Base-by-base conservation (phyloP, 2,797 vertebrate genomes). In the Octomys mimax region DNA sequence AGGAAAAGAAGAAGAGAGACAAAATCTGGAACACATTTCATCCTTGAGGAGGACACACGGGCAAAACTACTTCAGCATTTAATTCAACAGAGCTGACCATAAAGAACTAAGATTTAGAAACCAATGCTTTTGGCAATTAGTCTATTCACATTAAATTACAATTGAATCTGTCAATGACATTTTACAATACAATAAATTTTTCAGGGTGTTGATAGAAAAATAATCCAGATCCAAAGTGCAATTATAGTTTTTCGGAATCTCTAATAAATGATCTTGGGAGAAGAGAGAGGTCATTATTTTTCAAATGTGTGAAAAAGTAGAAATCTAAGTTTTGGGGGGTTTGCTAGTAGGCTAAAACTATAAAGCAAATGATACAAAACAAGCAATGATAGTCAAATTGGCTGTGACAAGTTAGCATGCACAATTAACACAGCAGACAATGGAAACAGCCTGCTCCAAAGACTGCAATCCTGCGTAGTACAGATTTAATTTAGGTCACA, bases 401-500 rank as follows among this genome's bases (percentile, higher is more conserved):
- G 70, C 31, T 83, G 39, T 80, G 70, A 83, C 83, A 95, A 57
- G 80, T 70, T 68, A 79, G 70, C 36, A 89, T 49, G 52, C 31
- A 95, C 64, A 93, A 75, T 85, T 92, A 94, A 52, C 86, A 89
- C 10, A 89, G 62, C 52, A 95, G 93, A 92, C 62, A 91, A 46
- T 42, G 78, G 54, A 28, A 96, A 54, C 6, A 81, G 62, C 59
- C 88, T 46, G 80, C 87, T 93, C 81, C 82, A 59, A 92, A 89
- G 24, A 80, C 59, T 92, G 61, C 28, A 79, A 19, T 87, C 49
- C 64, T 73, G 33, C 75, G 31, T 42, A 54, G 49, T 52, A 26
- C 71, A 75, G 61, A 94, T 64, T 93, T 97, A 91, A 97, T 89
- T 86, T 92, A 85, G 75, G 87, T 14, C 94, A 93, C 68, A 93